phyloP scores from a whole-genome alignment of 2,888 invertebrate genomes.

The Mimachlamys varia region DNA sequence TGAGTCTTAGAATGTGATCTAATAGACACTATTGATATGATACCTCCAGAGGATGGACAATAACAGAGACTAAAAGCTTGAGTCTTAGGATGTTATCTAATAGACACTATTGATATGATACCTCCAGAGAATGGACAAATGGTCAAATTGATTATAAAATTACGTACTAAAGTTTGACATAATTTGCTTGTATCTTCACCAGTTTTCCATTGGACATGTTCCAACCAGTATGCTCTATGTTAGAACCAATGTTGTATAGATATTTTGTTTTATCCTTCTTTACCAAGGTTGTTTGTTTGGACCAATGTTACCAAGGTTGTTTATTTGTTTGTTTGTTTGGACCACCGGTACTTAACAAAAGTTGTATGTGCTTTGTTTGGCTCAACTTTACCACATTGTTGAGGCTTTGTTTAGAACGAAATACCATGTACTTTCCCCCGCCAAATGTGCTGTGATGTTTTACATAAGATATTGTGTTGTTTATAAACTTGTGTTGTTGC shows the following conservation, averaged over 20 bases:
- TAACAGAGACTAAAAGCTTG: too few relatives aligned
- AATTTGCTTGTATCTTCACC: too few relatives aligned
- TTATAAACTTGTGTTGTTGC: background rate
- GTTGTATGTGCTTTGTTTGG: background rate
- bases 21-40: too few relatives aligned
- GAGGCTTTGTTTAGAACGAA: background rate
- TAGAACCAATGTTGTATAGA: background rate
- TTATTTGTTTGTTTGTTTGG: background rate
- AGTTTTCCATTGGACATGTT: too few relatives aligned
- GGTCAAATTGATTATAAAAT: too few relatives aligned
- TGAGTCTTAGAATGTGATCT: too few relatives aligned
- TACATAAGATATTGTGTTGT: background rate
- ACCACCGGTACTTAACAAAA: background rate
- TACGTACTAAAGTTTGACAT: too few relatives aligned
- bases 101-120: too few relatives aligned
- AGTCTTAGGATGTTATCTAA: too few relatives aligned
- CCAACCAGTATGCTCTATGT: background rate
- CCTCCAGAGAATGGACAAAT: too few relatives aligned
- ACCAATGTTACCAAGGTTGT: background rate
- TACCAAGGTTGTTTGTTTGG: background rate
- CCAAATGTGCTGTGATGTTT: conserved; percentile 17
- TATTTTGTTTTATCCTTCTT: too few relatives aligned
- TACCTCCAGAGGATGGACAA: too few relatives aligned
- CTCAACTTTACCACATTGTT: background rate
- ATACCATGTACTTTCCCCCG: background rate